Evolutionary conservation across 2,797 vertebrate species (phyloP).

Genomic region (Cichlasoma orientale): DNA sequence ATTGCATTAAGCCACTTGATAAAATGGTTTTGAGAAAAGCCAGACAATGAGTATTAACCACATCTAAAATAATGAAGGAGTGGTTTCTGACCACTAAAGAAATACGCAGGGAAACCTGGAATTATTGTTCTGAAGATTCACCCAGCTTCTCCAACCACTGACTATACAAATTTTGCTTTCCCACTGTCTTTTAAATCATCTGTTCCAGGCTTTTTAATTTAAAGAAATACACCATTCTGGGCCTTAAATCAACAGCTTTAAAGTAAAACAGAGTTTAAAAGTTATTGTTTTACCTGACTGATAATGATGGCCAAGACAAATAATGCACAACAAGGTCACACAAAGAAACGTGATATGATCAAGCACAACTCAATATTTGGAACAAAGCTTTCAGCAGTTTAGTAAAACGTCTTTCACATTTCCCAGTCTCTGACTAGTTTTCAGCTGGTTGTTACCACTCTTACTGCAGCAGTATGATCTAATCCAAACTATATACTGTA

Average conservation of each 20-base stretch:
- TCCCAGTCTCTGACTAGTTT: not conserved
- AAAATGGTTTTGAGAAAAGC: not conserved
- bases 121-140: not conserved
- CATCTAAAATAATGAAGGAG: not conserved
- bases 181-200: not conserved
- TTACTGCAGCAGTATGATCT: not conserved
- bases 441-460: not conserved
- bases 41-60: not conserved
- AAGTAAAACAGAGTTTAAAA: not conserved
- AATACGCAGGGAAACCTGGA: not conserved
- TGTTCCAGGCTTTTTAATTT: not conserved
- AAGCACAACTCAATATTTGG: not conserved
- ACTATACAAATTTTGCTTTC: not conserved
- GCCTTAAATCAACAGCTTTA: not conserved
- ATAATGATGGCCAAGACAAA: conserved; percentile 17
- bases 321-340: conserved; percentile 24
- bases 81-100: not conserved
- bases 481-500: not conserved
- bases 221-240: not conserved
- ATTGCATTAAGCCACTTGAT: not conserved
- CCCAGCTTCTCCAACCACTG: not conserved
- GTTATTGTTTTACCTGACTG: not conserved
- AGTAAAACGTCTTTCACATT: not conserved
- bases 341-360: not conserved
- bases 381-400: not conserved